A percentile compares a stretch with the other conserved stretches of the same genome.
Conservation (phyloP, 2,888 invertebrate species). For the Drosophila emarginata region DNA sequence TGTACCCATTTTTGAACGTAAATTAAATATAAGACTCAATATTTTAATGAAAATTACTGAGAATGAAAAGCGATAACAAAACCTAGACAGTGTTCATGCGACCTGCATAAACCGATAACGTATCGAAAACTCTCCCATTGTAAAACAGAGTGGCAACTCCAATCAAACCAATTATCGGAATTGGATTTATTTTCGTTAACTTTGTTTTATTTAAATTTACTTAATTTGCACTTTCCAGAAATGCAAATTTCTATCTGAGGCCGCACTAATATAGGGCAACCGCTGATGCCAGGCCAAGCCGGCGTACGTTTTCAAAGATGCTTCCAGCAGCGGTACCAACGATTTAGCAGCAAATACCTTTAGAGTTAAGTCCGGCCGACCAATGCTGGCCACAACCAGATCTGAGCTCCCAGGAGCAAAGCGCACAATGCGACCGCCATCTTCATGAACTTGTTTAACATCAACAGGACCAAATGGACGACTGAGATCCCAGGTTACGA, state of each 20-base stretch:
- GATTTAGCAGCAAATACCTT: constrained; percentile 86
- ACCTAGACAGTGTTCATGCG: neutral
- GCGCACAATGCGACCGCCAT: constrained; percentile 85
- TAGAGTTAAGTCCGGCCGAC: constrained; percentile 86
- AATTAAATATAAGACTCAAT: neutral
- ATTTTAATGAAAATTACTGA: neutral
- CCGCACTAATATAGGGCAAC: constrained; percentile 85
- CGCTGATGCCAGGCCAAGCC: constrained; percentile 87
- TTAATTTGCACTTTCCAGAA: constrained; percentile 84
- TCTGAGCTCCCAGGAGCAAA: constrained; percentile 86
- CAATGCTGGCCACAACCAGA: constrained; percentile 86
- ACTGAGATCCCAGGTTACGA: constrained; percentile 87
- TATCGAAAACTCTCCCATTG: neutral
- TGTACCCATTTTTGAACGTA: constrained; percentile 74
- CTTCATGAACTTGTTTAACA: constrained; percentile 85
- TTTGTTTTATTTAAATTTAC: constrained; percentile 32
- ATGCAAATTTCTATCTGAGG: constrained; percentile 85
- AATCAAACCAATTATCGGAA: neutral
- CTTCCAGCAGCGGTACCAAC: constrained; percentile 84
- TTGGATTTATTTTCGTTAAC: neutral
- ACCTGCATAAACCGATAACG: neutral
- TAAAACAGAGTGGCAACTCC: neutral
- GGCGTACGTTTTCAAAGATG: constrained; percentile 84
- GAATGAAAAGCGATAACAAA: neutral
- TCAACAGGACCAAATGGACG: constrained; percentile 86